Evolutionary conservation across 2,113 vertebrate genomes (phyloP).

Genomic region (Corapipo altera): DNA sequence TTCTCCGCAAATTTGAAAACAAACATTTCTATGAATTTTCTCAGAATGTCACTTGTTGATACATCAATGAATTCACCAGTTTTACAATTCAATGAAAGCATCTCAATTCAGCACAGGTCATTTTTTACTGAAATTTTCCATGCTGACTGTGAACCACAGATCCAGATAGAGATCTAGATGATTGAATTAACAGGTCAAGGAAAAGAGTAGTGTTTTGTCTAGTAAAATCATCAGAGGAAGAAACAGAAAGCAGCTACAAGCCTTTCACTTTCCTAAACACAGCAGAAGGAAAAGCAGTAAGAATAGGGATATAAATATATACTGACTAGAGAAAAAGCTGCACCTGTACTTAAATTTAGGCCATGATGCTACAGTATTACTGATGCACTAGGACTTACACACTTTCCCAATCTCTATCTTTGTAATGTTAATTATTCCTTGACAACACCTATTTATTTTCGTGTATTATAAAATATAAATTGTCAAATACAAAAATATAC

Average conservation of each 20-base stretch:
- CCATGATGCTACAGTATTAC: background rate
- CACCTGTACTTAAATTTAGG: background rate
- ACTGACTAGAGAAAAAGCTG: background rate
- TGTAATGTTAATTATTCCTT: background rate
- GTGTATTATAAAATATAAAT: background rate
- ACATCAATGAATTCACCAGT: background rate
- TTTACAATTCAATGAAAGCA: background rate
- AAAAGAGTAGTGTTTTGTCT: background rate
- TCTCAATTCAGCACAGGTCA: background rate
- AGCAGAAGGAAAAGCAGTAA: background rate
- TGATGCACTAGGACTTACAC: background rate
- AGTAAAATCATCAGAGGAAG: background rate
- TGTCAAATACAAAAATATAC: background rate
- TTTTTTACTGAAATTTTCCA: background rate
- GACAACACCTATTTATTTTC: background rate
- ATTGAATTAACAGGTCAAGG: background rate
- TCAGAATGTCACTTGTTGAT: background rate
- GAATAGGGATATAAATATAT: background rate
- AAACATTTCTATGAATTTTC: background rate
- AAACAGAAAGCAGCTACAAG: background rate
- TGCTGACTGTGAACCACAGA: background rate
- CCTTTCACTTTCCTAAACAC: background rate
- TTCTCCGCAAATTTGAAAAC: background rate
- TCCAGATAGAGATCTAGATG: background rate
- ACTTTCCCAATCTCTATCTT: rapidly evolving